A percentile compares a stretch with the other conserved stretches of the same genome.
phyloP scores from a whole-genome alignment of 2,888 invertebrate species.

The Bhutanitis thaidina region DNA sequence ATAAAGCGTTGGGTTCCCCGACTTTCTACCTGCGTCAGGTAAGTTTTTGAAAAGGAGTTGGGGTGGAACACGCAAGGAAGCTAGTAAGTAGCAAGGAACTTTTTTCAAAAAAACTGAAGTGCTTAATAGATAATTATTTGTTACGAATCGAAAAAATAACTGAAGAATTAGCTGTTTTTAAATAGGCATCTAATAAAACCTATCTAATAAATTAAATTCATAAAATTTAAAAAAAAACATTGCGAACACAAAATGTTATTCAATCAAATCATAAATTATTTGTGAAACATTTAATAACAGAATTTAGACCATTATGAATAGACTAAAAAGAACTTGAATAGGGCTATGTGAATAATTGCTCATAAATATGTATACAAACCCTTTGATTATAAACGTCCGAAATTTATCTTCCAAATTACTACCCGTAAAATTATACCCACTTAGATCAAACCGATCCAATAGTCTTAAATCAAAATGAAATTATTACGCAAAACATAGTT shows the following conservation, averaged over 20 bases:
- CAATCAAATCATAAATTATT: too few relatives aligned
- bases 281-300: too few relatives aligned
- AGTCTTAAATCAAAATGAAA: conserved; percentile 35
- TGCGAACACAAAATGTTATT: too few relatives aligned
- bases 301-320: neutral
- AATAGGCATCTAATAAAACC: too few relatives aligned
- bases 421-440: conserved; percentile 39
- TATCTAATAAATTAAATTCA: too few relatives aligned
- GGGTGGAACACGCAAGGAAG: neutral
- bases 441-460: conserved; percentile 36
- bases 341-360: conserved; percentile 30
- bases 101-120: neutral
- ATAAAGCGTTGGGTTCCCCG: neutral
- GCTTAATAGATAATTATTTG: too few relatives aligned
- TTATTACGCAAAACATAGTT: conserved; percentile 25
- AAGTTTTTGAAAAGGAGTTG: conserved; percentile 8
- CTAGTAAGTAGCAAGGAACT: neutral
- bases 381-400: conserved; percentile 39
- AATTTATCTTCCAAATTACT: conserved; percentile 46
- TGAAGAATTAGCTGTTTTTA: too few relatives aligned
- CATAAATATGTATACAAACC: conserved; percentile 36
- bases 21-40: conserved; percentile 21
- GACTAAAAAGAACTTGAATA: conserved; percentile 23
- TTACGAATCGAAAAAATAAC: too few relatives aligned
- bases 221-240: too few relatives aligned